Percentiles rank a stretch among this genome's conserved stretches.
Evolutionary conservation across 2,888 invertebrate genomes (phyloP).

Genomic region (Sphaerolaimus hirsutus): DNA sequence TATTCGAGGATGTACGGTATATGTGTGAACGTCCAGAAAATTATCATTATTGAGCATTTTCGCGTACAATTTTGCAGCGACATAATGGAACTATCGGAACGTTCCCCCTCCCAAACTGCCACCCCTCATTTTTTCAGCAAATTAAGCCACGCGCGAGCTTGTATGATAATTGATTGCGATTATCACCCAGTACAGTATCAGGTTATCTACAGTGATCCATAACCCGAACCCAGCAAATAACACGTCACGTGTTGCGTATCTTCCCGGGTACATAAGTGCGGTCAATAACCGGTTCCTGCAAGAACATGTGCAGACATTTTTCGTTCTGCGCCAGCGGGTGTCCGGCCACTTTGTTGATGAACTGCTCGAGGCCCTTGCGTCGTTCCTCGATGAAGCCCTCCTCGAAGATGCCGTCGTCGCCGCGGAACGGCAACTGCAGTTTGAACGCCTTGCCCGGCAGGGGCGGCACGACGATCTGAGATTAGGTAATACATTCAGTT

Average conservation of each 20-base stretch:
- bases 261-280: slow-evolving; percentile 98
- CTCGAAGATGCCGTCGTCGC: slow-evolving; percentile 96
- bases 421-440: slow-evolving; percentile 85
- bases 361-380: slow-evolving; percentile 80
- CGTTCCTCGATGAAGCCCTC: slow-evolving; percentile 97
- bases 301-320: slow-evolving; percentile 93
- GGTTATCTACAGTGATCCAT: too few relatives aligned
- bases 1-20: too few relatives aligned
- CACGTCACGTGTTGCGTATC: slow-evolving; percentile 46
- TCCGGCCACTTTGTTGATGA: slow-evolving; percentile 96
- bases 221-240: too few relatives aligned
- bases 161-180: too few relatives aligned
- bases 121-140: too few relatives aligned
- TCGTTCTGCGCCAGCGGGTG: slow-evolving; percentile 97
- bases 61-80: too few relatives aligned
- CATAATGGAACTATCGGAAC: too few relatives aligned
- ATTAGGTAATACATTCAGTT: slow-evolving; percentile 1
- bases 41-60: too few relatives aligned
- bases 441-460: slow-evolving; percentile 95
- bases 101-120: too few relatives aligned
- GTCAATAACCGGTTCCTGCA: slow-evolving; percentile 86
- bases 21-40: too few relatives aligned
- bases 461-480: slow-evolving; percentile 83
- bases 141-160: too few relatives aligned
- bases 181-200: too few relatives aligned